Conservation (phyloP, 2,888 invertebrate species). For the Exocentrus adspersus region DNA sequence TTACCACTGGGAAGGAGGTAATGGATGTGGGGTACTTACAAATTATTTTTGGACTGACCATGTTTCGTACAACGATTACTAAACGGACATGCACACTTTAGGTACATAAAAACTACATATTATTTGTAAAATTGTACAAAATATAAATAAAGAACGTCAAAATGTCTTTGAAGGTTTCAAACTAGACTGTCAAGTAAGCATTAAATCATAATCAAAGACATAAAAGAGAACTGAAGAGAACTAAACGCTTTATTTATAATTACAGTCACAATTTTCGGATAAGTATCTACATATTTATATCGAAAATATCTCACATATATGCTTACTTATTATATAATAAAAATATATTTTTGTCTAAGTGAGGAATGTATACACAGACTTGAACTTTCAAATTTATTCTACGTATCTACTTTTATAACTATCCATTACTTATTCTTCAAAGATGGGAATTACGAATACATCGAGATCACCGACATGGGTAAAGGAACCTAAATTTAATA, state of each 20-base stretch:
- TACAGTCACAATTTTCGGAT: conserved; percentile 17
- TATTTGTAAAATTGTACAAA: conserved; percentile 10
- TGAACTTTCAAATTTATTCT: conserved; percentile 10
- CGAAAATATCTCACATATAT: conserved; percentile 37
- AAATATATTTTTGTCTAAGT: conserved; percentile 40
- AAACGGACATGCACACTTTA: neutral
- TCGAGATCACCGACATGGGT: conserved; percentile 4
- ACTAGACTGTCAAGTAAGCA: conserved; percentile 16
- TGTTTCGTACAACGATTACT: conserved; percentile 8
- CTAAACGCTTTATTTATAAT: conserved; percentile 18
- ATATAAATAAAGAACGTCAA: conserved; percentile 15
- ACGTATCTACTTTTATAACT: neutral
- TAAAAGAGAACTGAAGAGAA: no score
- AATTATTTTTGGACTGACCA: conserved; percentile 34
- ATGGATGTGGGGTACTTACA: conserved; percentile 28
- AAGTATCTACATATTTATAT: conserved; percentile 35
- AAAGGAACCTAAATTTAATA: conserved; percentile 11
- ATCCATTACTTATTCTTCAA: neutral
- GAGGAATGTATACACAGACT: conserved; percentile 40
- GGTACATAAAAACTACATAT: conserved; percentile 11
- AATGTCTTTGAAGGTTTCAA: conserved; percentile 7
- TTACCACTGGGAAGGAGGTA: neutral
- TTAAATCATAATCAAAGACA: no score
- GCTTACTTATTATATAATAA: conserved; percentile 39
- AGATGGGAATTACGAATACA: no score